Percentiles rank a stretch among this genome's conserved stretches.
Conservation (phyloP, 2,113 vertebrate genomes). For the Meleagris gallopavo region DNA sequence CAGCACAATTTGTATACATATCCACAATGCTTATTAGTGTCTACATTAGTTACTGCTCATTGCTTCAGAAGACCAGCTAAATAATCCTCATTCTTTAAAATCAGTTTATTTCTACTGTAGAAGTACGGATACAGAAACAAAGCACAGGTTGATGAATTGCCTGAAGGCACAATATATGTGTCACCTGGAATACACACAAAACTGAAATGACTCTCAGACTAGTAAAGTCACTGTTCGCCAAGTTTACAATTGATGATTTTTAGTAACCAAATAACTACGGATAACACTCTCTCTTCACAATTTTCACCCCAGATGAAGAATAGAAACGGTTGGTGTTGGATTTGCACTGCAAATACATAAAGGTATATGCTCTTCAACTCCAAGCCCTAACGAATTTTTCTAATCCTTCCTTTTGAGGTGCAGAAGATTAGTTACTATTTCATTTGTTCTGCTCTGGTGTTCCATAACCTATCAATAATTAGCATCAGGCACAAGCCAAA, state of each 20-base stretch:
- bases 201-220: background rate
- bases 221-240: background rate
- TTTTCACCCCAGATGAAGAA: background rate
- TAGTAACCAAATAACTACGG: background rate
- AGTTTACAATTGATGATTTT: background rate
- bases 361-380: background rate
- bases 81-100: background rate
- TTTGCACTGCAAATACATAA: background rate
- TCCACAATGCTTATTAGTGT: background rate
- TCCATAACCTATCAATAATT: background rate
- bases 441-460: background rate
- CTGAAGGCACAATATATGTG: background rate
- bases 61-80: background rate
- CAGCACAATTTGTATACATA: background rate
- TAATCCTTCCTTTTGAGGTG: background rate
- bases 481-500: background rate
- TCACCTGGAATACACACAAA: background rate
- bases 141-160: background rate
- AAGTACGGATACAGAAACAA: background rate
- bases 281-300: background rate
- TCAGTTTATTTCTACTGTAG: background rate
- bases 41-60: background rate
- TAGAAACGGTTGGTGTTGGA: background rate
- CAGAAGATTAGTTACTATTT: background rate
- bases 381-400: background rate